Evolutionary conservation across 2,113 vertebrate species (phyloP).

Genomic region (Pongo abelii): DNA sequence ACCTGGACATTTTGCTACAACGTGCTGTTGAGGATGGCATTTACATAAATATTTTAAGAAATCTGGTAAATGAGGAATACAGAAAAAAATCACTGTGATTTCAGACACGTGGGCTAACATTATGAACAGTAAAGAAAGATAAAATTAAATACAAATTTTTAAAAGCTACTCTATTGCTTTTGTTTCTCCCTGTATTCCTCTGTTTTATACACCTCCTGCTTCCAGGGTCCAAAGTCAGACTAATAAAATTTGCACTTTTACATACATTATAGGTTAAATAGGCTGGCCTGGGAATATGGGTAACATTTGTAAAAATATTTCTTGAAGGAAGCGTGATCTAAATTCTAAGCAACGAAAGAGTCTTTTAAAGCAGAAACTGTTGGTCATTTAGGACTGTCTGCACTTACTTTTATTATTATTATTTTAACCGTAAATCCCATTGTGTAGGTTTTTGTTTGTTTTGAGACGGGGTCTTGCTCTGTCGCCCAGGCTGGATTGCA

Average conservation of each 20-base stretch:
- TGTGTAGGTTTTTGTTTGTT: too few species aligned
- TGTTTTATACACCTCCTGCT: neutral
- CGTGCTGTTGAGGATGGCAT: neutral
- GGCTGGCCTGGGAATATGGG: neutral
- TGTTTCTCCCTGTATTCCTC: neutral
- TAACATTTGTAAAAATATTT: neutral
- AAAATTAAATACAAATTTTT: neutral
- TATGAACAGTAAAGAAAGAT: neutral
- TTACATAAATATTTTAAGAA: neutral
- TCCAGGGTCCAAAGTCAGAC: neutral
- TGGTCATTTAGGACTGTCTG: neutral
- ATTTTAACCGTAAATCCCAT: too few species aligned
- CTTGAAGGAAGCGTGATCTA: neutral
- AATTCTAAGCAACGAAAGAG: neutral
- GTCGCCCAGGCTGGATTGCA: too few species aligned
- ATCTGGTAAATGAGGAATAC: neutral
- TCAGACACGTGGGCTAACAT: neutral
- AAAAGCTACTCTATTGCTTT: neutral
- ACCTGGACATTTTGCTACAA: fast-evolving
- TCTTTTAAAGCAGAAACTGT: neutral
- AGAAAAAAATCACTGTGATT: neutral
- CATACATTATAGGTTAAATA: neutral
- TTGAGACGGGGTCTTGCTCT: too few species aligned
- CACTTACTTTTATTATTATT: neutral
- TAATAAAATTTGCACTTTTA: neutral